Conservation (phyloP, 2,888 invertebrate species). For the Heliothis peltigera region DNA sequence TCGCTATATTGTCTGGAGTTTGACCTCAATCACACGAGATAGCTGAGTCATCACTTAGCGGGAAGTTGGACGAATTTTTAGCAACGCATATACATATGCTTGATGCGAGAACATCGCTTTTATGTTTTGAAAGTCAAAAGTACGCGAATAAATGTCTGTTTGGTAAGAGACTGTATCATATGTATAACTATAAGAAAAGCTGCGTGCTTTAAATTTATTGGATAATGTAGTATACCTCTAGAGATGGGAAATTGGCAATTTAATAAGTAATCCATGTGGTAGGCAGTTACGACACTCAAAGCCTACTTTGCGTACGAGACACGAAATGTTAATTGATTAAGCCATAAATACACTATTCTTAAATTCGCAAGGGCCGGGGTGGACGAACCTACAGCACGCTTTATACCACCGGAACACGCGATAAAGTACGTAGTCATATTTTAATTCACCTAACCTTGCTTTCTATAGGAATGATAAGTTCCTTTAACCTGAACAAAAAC, state of each 20-base stretch:
- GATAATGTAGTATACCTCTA: too few species aligned
- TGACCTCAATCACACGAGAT: slow-evolving; percentile 37
- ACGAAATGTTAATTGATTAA: slow-evolving; percentile 9
- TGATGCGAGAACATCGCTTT: neutral
- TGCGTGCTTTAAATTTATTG: too few species aligned
- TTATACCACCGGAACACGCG: slow-evolving; percentile 22
- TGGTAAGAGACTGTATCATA: too few species aligned
- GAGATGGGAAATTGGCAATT: too few species aligned
- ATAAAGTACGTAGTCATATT: slow-evolving; percentile 8
- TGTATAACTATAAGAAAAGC: too few species aligned
- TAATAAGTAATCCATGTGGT: neutral
- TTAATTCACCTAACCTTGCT: neutral
- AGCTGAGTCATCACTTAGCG: slow-evolving; percentile 40
- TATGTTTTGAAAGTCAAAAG: neutral
- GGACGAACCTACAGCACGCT: slow-evolving; percentile 17
- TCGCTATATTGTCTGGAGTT: slow-evolving; percentile 24
- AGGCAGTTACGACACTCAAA: neutral
- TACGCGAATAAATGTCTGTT: too few species aligned
- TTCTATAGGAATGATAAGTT: neutral
- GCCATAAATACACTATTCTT: slow-evolving; percentile 13
- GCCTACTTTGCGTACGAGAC: slow-evolving; percentile 5
- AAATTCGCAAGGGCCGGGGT: slow-evolving; percentile 18
- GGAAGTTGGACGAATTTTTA: slow-evolving; percentile 10
- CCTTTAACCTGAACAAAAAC: neutral
- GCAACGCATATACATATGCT: neutral